phyloP scores from a whole-genome alignment of 2,888 invertebrate species.

The Drosophila cracens region DNA sequence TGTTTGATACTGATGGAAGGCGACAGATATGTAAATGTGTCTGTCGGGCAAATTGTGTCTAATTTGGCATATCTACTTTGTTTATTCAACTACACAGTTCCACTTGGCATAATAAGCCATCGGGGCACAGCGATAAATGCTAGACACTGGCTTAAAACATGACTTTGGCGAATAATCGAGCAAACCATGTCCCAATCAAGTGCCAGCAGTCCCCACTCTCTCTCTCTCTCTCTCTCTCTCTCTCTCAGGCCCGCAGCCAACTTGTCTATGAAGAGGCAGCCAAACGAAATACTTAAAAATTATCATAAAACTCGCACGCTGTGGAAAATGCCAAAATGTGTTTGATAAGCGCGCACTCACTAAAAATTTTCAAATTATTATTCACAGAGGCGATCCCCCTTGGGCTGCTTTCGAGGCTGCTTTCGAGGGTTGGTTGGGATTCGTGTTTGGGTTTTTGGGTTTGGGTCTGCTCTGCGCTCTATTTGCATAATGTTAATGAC shows the following conservation, averaged over 20 bases:
- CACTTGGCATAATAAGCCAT: slow-evolving; percentile 18
- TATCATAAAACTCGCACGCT: slow-evolving; percentile 72
- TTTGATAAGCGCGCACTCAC: slow-evolving; percentile 60
- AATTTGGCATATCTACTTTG: slow-evolving; percentile 18
- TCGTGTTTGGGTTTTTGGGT: background rate
- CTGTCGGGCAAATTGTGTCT: background rate
- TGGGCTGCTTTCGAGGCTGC: background rate
- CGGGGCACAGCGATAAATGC: background rate
- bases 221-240: too few relatives aligned
- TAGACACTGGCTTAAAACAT: slow-evolving; percentile 14
- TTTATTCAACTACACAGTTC: slow-evolving; percentile 22
- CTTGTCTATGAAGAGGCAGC: slow-evolving; percentile 21
- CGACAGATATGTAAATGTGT: slow-evolving; percentile 3
- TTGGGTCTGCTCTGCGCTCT: slow-evolving; percentile 18
- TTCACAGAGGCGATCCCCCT: slow-evolving; percentile 5
- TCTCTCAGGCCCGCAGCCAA: background rate
- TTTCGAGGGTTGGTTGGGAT: background rate
- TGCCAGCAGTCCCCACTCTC: background rate
- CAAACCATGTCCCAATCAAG: background rate
- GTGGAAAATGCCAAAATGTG: slow-evolving; percentile 65
- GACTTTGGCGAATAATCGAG: slow-evolving; percentile 5
- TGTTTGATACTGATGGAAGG: slow-evolving; percentile 1
- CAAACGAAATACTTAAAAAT: slow-evolving; percentile 60
- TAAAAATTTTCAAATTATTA: slow-evolving; percentile 53
- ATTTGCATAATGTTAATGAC: slow-evolving; percentile 58